Evolutionary conservation across 2,888 invertebrate genomes (phyloP).

Genomic region (Epicampocera succincta): DNA sequence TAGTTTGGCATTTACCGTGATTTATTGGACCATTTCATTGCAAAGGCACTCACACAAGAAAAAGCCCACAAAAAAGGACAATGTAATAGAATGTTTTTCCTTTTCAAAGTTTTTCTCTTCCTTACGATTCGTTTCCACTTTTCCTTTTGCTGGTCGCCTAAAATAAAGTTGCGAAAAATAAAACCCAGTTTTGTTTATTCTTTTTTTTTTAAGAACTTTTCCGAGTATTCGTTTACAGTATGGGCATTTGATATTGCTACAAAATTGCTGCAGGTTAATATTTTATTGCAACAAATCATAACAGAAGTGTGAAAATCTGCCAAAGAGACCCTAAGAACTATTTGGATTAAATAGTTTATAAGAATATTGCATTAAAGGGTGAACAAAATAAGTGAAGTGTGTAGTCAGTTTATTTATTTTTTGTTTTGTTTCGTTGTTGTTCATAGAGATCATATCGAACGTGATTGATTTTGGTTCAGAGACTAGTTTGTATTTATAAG

Average conservation of each 20-base stretch:
- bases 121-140: no score
- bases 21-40: slow-evolving; percentile 70
- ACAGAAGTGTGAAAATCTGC: background rate
- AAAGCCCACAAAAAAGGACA: slow-evolving; percentile 61
- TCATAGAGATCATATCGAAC: no score
- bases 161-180: background rate
- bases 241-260: slow-evolving; percentile 27
- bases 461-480: no score
- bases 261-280: slow-evolving; percentile 13
- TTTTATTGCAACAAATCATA: slow-evolving; percentile 19
- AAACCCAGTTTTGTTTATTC: slow-evolving; percentile 21
- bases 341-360: slow-evolving; percentile 16
- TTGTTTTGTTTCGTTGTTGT: no score
- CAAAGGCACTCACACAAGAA: slow-evolving; percentile 62
- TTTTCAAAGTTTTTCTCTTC: slow-evolving; percentile 1
- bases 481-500: no score
- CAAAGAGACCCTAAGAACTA: background rate
- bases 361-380: background rate
- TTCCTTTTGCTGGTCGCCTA: background rate
- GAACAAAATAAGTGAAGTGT: background rate
- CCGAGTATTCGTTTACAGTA: slow-evolving; percentile 15
- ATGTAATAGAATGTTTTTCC: slow-evolving; percentile 39
- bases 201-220: slow-evolving; percentile 11
- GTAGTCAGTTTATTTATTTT: background rate
- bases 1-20: slow-evolving; percentile 67